Conservation (phyloP, 2,888 invertebrate genomes). For the Rhodophaea formosa region DNA sequence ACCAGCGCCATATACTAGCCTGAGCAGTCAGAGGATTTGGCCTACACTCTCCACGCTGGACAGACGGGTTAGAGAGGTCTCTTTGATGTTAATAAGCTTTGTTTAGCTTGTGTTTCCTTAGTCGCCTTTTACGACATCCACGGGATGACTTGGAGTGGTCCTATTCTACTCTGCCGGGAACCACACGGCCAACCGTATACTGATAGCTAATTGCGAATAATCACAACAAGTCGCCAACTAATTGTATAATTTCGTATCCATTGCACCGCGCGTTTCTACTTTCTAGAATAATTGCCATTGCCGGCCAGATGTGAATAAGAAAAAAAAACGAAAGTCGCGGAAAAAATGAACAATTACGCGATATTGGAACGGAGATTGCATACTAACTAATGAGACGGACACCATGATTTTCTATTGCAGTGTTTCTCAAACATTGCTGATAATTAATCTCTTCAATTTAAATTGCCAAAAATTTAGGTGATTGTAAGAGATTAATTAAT, state of each 20-base stretch:
- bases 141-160: no score
- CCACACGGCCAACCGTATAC: not conserved
- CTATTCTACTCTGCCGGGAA: not conserved
- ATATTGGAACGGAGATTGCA: constrained; percentile 23
- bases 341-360: constrained; percentile 30
- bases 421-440: not conserved
- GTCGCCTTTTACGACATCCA: no score
- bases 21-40: no score
- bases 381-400: constrained; percentile 17
- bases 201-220: constrained; percentile 6
- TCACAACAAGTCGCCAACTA: constrained; percentile 18
- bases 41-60: no score
- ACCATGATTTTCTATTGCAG: constrained; percentile 11
- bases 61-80: no score
- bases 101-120: no score
- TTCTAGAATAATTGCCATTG: constrained; percentile 35
- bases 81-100: no score
- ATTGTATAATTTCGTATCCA: constrained; percentile 27
- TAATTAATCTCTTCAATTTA: no score
- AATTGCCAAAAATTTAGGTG: no score
- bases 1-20: no score
- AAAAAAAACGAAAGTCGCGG: constrained; percentile 32
- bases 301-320: constrained; percentile 25
- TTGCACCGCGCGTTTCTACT: constrained; percentile 26
- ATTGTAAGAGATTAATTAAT: no score